phyloP scores from a whole-genome alignment of 2,797 vertebrate genomes.

The Bradypodion ventrale region DNA sequence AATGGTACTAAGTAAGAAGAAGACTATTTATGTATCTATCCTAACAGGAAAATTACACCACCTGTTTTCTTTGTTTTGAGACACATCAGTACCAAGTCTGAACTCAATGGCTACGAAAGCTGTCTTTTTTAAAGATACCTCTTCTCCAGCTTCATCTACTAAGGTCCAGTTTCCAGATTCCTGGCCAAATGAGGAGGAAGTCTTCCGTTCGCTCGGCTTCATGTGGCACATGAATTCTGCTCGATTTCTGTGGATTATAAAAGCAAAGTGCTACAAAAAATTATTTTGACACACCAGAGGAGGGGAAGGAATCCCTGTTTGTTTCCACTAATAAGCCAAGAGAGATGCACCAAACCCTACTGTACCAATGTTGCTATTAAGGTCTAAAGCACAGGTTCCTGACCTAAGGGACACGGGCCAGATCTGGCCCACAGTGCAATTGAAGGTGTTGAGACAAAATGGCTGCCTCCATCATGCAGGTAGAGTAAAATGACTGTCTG shows the following conservation, averaged over 20 bases:
- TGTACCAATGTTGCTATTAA: background rate
- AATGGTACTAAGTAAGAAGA: background rate
- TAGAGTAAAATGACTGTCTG: too few species aligned
- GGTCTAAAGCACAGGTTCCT: too few species aligned
- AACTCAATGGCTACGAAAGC: background rate
- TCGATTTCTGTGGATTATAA: conserved; percentile 81
- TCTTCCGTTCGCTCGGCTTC: conserved; percentile 87
- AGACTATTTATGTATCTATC: background rate
- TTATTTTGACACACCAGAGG: too few species aligned
- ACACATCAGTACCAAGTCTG: background rate
- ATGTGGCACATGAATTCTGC: conserved; percentile 90
- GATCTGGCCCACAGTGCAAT: too few species aligned
- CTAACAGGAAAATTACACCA: background rate
- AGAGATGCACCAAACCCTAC: background rate
- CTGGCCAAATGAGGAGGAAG: conserved; percentile 78
- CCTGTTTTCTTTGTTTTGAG: background rate
- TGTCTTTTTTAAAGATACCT: too few species aligned
- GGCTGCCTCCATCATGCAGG: too few species aligned
- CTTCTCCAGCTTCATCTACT: conserved; percentile 97
- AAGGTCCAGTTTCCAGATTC: conserved; percentile 94
- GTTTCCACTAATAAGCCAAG: too few species aligned
- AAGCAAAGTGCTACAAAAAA: conserved; percentile 17
- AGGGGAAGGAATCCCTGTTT: background rate
- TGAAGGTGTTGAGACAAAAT: too few species aligned
- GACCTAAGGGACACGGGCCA: too few species aligned